Evolutionary conservation across 1,140 invertebrate genomes (phyloP).

Genomic region (Dendroctonus valens): DNA sequence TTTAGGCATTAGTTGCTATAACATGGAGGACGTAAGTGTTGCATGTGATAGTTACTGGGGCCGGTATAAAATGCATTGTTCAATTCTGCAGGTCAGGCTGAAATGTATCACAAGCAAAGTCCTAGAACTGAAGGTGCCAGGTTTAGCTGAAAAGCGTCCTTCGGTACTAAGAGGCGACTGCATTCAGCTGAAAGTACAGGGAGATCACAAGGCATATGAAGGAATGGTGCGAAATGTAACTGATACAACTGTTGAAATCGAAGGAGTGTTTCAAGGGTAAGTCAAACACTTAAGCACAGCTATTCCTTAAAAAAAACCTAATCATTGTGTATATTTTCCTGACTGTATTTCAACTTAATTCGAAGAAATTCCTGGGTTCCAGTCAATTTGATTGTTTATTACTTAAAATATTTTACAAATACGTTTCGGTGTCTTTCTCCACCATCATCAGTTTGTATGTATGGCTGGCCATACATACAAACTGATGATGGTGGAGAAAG

Average conservation of each 20-base stretch:
- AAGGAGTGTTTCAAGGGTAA: constrained; percentile 35
- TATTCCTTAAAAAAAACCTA: too few relatives aligned
- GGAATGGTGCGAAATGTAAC: constrained; percentile 38
- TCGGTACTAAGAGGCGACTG: constrained; percentile 44
- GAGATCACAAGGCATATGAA: constrained; percentile 40
- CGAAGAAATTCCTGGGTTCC: background rate
- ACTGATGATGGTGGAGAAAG: too few relatives aligned
- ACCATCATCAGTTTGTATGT: too few relatives aligned
- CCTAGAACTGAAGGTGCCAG: constrained; percentile 42
- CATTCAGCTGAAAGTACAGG: constrained; percentile 38
- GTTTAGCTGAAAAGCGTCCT: constrained; percentile 47
- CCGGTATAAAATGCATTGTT: background rate
- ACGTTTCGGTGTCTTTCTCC: too few relatives aligned
- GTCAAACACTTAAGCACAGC: too few relatives aligned
- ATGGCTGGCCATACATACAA: too few relatives aligned
- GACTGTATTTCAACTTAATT: constrained; percentile 1
- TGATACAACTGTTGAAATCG: constrained; percentile 39
- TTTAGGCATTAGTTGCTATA: constrained; percentile 38
- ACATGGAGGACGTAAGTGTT: constrained; percentile 43
- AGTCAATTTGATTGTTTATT: background rate
- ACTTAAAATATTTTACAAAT: too few relatives aligned
- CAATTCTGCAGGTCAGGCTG: constrained; percentile 11
- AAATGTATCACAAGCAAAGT: constrained; percentile 9
- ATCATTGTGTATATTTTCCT: background rate
- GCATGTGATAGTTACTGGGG: background rate